phyloP scores from a whole-genome alignment of 2,888 invertebrate genomes.

The Digitonthophagus gazella region DNA sequence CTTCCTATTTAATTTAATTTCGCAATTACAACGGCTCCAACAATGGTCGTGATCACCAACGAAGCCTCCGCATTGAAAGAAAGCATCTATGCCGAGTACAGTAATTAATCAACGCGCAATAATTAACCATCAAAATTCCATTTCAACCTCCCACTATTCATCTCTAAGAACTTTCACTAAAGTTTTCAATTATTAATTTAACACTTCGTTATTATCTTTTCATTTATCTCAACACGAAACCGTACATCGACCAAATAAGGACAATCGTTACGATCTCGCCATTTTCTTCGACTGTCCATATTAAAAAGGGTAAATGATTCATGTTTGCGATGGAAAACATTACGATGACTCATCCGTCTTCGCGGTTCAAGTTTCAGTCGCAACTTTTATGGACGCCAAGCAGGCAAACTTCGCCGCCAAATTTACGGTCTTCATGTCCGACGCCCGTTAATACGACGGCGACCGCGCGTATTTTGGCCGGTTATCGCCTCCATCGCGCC shows the following conservation, averaged over 20 bases:
- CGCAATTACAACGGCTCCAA: conserved; percentile 7
- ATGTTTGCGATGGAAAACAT: background rate
- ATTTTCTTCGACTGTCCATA: background rate
- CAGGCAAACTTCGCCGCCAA: background rate
- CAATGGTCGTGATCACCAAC: conserved; percentile 3
- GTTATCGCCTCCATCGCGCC: conserved; percentile 6
- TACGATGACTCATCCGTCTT: background rate
- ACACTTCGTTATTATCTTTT: background rate
- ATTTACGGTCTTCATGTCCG: background rate
- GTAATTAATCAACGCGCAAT: conserved; percentile 12
- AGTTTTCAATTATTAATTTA: background rate
- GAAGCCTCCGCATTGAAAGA: conserved; percentile 1
- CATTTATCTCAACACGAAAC: too few species aligned
- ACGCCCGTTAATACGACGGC: background rate
- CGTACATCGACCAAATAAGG: too few species aligned
- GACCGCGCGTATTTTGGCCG: conserved; percentile 5
- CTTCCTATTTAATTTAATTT: conserved; percentile 16
- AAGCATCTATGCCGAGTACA: background rate
- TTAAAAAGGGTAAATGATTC: background rate
- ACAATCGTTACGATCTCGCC: too few species aligned
- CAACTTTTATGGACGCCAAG: background rate
- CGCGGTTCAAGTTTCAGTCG: background rate
- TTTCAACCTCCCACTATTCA: background rate
- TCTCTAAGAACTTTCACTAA: background rate
- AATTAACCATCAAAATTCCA: background rate